A percentile compares a stretch with the other conserved stretches of the same genome.
Conservation (phyloP, 2,113 vertebrate genomes). For the Pipa parva region DNA sequence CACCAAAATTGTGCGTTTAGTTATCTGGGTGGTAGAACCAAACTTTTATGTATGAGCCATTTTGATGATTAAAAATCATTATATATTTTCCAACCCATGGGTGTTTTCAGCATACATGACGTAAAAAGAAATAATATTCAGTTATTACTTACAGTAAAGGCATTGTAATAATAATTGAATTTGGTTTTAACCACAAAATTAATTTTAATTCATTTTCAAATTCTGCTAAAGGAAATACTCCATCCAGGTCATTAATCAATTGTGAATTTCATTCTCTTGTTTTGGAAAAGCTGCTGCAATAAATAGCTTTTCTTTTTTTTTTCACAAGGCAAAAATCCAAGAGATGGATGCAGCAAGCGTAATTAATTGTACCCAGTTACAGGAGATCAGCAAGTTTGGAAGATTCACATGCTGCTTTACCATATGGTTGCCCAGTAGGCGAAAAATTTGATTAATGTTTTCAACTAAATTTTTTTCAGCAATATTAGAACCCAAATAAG, state of each 20-base stretch:
- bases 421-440: slow-evolving; percentile 99
- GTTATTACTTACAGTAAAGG: no score
- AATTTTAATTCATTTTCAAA: slow-evolving; percentile 72
- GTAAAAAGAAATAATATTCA: no score
- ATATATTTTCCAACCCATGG: no score
- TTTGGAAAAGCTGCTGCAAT: slow-evolving; percentile 89
- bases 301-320: slow-evolving; percentile 76
- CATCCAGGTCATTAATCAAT: slow-evolving; percentile 97
- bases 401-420: slow-evolving; percentile 97
- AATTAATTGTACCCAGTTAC: slow-evolving; percentile 99
- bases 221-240: slow-evolving; percentile 86
- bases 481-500: slow-evolving; percentile 91
- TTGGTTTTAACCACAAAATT: slow-evolving; percentile 58
- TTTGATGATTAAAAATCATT: no score
- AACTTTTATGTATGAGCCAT: no score
- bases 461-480: slow-evolving; percentile 83
- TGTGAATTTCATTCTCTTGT: slow-evolving; percentile 87
- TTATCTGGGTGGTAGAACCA: no score
- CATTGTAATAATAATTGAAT: slow-evolving; percentile 25
- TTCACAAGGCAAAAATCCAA: slow-evolving; percentile 83
- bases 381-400: slow-evolving; percentile 99
- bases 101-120: no score
- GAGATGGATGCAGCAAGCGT: slow-evolving; percentile 97
- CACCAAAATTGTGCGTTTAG: no score
- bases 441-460: slow-evolving; percentile 99